Evolutionary conservation across 2,888 invertebrate genomes (phyloP).

Genomic region (Elysia crispata): DNA sequence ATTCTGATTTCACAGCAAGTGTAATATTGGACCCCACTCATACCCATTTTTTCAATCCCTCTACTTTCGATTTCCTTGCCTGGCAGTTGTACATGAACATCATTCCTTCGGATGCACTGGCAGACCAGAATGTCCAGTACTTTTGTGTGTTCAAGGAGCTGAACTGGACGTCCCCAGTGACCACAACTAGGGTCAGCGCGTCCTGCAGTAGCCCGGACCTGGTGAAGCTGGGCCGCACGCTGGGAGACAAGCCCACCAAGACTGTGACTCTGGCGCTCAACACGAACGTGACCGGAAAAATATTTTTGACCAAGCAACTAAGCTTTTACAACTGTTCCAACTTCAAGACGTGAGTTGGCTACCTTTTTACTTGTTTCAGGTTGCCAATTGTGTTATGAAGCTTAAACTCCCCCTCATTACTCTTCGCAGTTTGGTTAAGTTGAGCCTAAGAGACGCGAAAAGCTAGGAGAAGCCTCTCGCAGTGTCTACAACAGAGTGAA

Average conservation of each 20-base stretch:
- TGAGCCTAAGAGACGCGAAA: too few relatives aligned
- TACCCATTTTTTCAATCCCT: background rate
- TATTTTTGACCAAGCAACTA: constrained; percentile 73
- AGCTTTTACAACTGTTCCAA: constrained; percentile 76
- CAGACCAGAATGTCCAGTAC: constrained; percentile 54
- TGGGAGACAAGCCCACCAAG: constrained; percentile 62
- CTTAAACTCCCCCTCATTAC: too few relatives aligned
- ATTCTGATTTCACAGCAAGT: too few relatives aligned
- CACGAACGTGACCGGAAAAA: constrained; percentile 71
- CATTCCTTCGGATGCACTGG: background rate
- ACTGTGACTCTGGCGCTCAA: constrained; percentile 71
- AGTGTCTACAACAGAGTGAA: too few relatives aligned
- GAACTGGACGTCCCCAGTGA: constrained; percentile 60
- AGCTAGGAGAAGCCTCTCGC: too few relatives aligned
- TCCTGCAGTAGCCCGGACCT: constrained; percentile 68
- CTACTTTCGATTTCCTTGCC: background rate
- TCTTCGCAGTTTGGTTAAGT: too few relatives aligned
- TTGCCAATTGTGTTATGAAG: too few relatives aligned
- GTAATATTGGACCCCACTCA: background rate
- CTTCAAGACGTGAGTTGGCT: constrained; percentile 72
- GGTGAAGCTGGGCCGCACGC: constrained; percentile 53
- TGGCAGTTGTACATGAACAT: background rate
- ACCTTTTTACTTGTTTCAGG: too few relatives aligned
- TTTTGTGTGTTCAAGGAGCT: constrained; percentile 71
- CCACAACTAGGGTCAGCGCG: constrained; percentile 65